Evolutionary conservation across 2,888 invertebrate genomes (phyloP), one percentile per base, ranked within the genome.

Genomic region (Cantharis rustica): DNA sequence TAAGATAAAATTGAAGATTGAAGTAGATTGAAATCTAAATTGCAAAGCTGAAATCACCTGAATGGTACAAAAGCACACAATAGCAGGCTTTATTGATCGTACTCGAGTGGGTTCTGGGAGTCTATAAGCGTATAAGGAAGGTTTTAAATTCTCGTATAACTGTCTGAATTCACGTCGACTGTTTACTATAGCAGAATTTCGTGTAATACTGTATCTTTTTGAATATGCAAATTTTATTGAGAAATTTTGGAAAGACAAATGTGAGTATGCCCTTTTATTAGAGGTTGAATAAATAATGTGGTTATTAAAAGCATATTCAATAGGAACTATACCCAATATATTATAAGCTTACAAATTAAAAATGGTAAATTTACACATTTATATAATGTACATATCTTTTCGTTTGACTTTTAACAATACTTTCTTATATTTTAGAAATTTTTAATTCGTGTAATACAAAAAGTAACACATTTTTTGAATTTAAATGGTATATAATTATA

Each of bases 141-240:
- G 84, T 83, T 85, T 85, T 84, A 85, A 84, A 84, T 84, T 85
- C 84, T 85, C 84, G 84, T 84, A 84, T 84, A 84, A 82, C 83
- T 83, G 84, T 82, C 83, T 82, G 80, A 80, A 83, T 84, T 80
- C 81, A 79, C 81, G 82, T 81, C 80, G 82, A 76, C 76, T 76
- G 79, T 71, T 78, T 74, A 78, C 69, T 16, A 80, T 76, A 79
- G 72, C 74, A 79, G 81, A 82, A 82, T 81, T 81, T 80, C 80
- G 80, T 82, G 80, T 82, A 82, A 83, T 82, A 82, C 82, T 77
- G 70, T 68, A 77, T 77, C 71, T 70, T 77, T 69, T 77, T 76
- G 71, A 68, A 70, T 71, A 66, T 66, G 16, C 20, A 66, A 66
- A 66, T 66, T 66, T 66, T 66, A 20, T 66, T 20, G 17, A 66